Conservation (phyloP, 2,113 vertebrate genomes). For the Nyctibius bracteatus region DNA sequence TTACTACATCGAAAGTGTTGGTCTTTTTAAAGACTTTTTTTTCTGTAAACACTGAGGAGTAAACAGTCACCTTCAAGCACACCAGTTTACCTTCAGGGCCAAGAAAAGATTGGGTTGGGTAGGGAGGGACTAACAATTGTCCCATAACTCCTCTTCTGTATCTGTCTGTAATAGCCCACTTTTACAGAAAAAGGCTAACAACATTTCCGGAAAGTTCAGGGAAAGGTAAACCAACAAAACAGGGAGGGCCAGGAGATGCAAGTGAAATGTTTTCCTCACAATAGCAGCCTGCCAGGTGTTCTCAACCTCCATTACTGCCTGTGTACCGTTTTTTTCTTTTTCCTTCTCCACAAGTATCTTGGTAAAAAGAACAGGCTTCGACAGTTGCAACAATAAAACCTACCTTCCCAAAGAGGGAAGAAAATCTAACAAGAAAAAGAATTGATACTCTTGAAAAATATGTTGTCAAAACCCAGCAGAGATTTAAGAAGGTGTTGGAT, state of each 20-base stretch:
- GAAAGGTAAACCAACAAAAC: background rate
- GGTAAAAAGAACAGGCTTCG: background rate
- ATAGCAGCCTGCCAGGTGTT: background rate
- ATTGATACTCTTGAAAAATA: background rate
- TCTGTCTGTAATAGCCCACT: background rate
- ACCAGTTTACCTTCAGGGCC: background rate
- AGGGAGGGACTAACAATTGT: background rate
- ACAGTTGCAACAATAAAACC: background rate
- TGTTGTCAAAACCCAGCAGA: background rate
- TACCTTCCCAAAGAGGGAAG: background rate
- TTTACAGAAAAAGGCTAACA: background rate
- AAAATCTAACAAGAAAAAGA: background rate
- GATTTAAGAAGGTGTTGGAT: background rate
- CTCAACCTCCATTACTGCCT: background rate
- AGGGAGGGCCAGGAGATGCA: background rate
- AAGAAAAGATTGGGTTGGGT: background rate
- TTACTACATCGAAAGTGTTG: background rate
- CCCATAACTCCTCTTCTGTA: background rate
- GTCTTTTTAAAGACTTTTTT: fast-evolving
- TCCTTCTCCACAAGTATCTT: background rate
- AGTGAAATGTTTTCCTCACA: background rate
- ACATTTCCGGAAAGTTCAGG: background rate
- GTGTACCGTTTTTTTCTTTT: background rate
- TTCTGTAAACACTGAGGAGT: background rate
- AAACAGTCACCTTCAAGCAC: background rate